Evolutionary conservation across 2,888 invertebrate species (phyloP).

Genomic region (Ophonus ardosiacus): DNA sequence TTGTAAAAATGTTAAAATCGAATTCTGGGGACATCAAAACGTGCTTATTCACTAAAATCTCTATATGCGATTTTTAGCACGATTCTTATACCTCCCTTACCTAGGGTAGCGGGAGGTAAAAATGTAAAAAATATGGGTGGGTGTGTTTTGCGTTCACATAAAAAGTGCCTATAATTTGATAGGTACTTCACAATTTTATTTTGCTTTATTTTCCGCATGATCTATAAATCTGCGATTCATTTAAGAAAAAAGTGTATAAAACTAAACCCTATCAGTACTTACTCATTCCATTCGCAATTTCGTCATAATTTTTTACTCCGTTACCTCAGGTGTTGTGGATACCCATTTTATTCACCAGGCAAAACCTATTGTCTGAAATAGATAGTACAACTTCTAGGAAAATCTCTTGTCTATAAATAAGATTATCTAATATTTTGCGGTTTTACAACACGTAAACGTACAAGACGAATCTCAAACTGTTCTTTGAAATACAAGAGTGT

Average conservation of each 20-base stretch:
- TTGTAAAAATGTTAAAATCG: too few relatives aligned
- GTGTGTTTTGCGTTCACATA: not conserved
- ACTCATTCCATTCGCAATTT: not conserved
- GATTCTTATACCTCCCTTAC: too few relatives aligned
- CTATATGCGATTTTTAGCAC: too few relatives aligned
- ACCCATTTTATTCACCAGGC: not conserved
- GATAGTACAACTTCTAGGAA: slow-evolving; percentile 15
- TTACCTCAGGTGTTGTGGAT: slow-evolving; percentile 13
- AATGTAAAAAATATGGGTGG: too few relatives aligned
- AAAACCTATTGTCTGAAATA: slow-evolving; percentile 29
- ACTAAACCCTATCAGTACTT: slow-evolving; percentile 8
- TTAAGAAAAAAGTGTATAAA: slow-evolving; percentile 1
- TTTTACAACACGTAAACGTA: slow-evolving; percentile 4
- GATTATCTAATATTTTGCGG: slow-evolving; percentile 40
- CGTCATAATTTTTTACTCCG: slow-evolving; percentile 2
- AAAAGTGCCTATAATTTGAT: not conserved
- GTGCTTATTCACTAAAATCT: too few relatives aligned
- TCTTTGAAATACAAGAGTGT: slow-evolving; percentile 24
- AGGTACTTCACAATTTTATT: not conserved
- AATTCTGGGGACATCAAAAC: too few relatives aligned
- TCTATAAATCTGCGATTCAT: slow-evolving; percentile 21
- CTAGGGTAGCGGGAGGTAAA: too few relatives aligned
- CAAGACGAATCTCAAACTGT: slow-evolving; percentile 19
- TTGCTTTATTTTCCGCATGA: slow-evolving; percentile 7
- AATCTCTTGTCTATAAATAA: slow-evolving; percentile 28